phyloP scores from a whole-genome alignment of 2,888 invertebrate species.

The Heliconius cydno region DNA sequence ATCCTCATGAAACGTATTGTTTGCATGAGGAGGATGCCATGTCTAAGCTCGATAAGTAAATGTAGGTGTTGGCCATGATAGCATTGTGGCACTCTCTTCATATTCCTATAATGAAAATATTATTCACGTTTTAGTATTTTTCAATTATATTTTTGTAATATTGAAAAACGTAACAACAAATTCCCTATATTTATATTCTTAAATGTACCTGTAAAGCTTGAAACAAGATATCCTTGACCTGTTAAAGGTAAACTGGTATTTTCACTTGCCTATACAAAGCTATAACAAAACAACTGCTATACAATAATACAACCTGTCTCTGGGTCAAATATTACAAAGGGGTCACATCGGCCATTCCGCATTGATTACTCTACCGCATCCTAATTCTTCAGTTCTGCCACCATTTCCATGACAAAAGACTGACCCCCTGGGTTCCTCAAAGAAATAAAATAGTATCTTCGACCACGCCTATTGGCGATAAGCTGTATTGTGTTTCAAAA shows the following conservation, averaged over 20 bases:
- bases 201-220: slow-evolving; percentile 35
- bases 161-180: background rate
- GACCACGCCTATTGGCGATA: slow-evolving; percentile 59
- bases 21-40: slow-evolving; percentile 10
- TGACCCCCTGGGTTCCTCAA: slow-evolving; percentile 63
- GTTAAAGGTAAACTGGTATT: slow-evolving; percentile 40
- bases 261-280: slow-evolving; percentile 41
- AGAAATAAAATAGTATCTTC: slow-evolving; percentile 59
- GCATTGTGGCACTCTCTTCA: background rate
- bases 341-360: slow-evolving; percentile 52
- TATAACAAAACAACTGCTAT: slow-evolving; percentile 54
- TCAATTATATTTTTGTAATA: background rate
- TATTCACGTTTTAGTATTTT: background rate
- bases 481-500: slow-evolving; percentile 55
- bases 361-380: slow-evolving; percentile 66
- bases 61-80: background rate
- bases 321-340: slow-evolving; percentile 69
- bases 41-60: slow-evolving; percentile 3
- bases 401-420: slow-evolving; percentile 69
- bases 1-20: background rate
- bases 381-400: slow-evolving; percentile 54
- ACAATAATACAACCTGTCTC: slow-evolving; percentile 66
- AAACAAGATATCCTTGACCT: slow-evolving; percentile 49
- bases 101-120: slow-evolving; percentile 3
- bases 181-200: background rate